Base-by-base conservation (phyloP, 2,797 vertebrate species). In the Chiroxiphia lanceolata region DNA sequence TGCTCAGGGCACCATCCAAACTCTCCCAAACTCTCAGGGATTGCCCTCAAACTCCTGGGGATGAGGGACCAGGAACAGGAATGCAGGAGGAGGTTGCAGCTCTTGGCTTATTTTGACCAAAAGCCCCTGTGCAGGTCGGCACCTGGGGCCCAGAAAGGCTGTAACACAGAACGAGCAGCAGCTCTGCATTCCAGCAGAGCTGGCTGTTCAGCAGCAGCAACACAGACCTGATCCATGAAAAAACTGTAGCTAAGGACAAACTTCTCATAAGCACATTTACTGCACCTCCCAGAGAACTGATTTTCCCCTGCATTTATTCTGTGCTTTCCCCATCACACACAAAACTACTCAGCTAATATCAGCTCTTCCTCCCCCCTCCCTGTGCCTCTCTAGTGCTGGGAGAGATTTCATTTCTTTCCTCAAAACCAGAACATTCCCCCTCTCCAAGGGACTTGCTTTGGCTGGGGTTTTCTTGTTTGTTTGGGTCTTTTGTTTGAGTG, bases 91-190 rank as follows among this genome's bases (percentile, higher is more conserved):
- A 71, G 53, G 38, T 2, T 64, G 6, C 19, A 77, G 20, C 36
- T 60, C 50, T 15, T 42, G 56, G 48, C 22, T 75, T 45, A 27
- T 56, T 51, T 3, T 8, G 22, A 44, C 3, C 48, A 26, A 82
- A 77, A 77, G 0, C 48, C 10, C 1, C 22, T 2, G 4, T 36
- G 40, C 4, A 15, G 65, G 36, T 40, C 1, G 0, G 23, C 18
- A 22, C 2, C 26, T 16, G 60, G 15, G 13, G 26, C 36, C 34
- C 61, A 60, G 34, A 47, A 48, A 69, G 10, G 13, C n/a, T 42
- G 5, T 2, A 3, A 40, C 16, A 42, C 17, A 42, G 12, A 79
- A 79, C 6, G 5, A 23, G 1, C 36, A 77, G 18, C 16, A 48
- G 15, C n/a, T 36, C 57, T 17, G 13, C 26, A 9, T 38, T 12